Evolutionary conservation across 2,797 vertebrate species (phyloP).

Genomic region (Xyrichtys novacula): DNA sequence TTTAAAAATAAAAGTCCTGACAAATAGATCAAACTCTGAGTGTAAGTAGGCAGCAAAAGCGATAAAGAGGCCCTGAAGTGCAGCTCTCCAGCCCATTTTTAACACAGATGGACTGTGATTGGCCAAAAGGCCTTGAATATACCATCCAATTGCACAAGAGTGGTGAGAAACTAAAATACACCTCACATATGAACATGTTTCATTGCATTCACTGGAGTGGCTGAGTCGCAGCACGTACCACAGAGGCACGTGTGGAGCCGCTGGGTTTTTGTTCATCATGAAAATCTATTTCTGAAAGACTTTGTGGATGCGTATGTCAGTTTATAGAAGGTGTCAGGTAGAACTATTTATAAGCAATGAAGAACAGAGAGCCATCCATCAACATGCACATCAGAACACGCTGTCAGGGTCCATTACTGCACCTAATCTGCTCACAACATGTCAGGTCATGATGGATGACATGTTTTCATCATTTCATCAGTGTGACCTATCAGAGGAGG

Average conservation of each 20-base stretch:
- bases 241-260: neutral
- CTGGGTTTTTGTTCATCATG: neutral
- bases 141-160: neutral
- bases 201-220: neutral
- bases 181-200: neutral
- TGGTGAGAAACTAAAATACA: neutral
- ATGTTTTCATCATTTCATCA: neutral
- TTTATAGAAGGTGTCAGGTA: too few species aligned
- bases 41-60: neutral
- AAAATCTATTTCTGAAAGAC: neutral
- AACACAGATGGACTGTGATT: neutral
- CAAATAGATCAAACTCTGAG: neutral
- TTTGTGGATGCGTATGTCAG: neutral
- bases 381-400: neutral
- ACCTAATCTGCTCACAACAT: neutral
- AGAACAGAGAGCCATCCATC: neutral
- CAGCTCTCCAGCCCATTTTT: neutral
- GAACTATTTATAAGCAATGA: constrained; percentile 1
- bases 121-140: neutral
- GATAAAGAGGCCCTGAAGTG: neutral
- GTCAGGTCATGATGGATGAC: constrained; percentile 1
- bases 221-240: neutral
- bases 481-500: neutral
- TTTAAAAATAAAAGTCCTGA: neutral
- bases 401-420: neutral